A percentile compares a stretch with the other conserved stretches of the same genome.
Conservation (phyloP, 2,888 invertebrate genomes). For the Cataglyphis albicans region DNA sequence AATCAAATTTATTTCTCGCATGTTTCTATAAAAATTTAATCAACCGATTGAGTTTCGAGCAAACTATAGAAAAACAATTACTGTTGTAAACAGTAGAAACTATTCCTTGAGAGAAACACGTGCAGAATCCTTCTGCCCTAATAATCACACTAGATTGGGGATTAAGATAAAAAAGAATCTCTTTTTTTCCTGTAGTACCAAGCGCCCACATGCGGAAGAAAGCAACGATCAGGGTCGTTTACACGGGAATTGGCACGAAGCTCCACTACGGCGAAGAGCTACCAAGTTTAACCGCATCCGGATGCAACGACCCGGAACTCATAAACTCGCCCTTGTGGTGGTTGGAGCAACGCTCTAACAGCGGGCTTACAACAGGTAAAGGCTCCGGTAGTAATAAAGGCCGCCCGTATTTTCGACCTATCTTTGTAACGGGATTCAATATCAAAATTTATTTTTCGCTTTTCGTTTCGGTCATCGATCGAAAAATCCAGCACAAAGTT, state of each 20-base stretch:
- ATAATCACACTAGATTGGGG: neutral
- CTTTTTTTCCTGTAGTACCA: conserved; percentile 4
- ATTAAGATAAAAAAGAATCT: conserved; percentile 6
- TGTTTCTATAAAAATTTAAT: neutral
- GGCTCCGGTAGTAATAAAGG: conserved; percentile 13
- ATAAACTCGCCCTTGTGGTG: conserved; percentile 32
- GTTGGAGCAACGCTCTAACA: conserved; percentile 8
- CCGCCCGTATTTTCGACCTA: neutral
- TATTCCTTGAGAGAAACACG: neutral
- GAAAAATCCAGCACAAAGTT: neutral
- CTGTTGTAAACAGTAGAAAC: neutral
- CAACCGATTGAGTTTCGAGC: neutral
- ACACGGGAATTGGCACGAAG: conserved; percentile 25
- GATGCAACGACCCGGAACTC: conserved; percentile 26
- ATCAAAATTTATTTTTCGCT: neutral
- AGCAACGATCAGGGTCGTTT: conserved; percentile 31
- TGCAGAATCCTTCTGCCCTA: neutral
- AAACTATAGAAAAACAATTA: neutral
- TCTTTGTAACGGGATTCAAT: neutral
- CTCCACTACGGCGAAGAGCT: neutral
- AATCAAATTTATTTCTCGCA: neutral
- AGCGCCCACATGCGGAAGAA: neutral
- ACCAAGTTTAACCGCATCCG: conserved; percentile 33
- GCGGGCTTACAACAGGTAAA: conserved; percentile 16
- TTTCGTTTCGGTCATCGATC: neutral